Evolutionary conservation across 1,140 invertebrate species (phyloP), one percentile per base, ranked within the genome.

Genomic region (Tetramorium parvispinum): DNA sequence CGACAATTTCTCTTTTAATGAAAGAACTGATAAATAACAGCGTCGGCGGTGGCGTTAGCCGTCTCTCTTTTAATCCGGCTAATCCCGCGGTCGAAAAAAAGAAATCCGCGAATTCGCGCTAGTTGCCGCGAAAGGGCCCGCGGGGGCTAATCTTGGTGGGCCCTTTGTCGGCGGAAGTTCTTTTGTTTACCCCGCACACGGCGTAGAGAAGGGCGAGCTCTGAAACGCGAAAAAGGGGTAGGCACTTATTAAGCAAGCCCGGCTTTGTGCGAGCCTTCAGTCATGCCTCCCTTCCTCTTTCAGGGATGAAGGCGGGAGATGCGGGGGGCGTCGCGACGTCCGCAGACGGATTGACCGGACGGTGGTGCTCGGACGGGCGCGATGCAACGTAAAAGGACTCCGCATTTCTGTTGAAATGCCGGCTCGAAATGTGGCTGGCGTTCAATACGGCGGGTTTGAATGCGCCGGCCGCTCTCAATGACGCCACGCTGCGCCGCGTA

Each of bases 401-500:
- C 40, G 24, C 53, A 73, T 75, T 83, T 75, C 79, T 75, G 79
- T 83, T 75, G 79, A 83, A 83, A 83, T 59, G n/a, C 68, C 79
- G 55, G 40, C 79, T 83, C 57, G 83, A 86, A 88, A 88, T 83
- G 68, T 88, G 73, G 71, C 65, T 11, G 78, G 73, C 85, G 66
- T 86, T 61, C 87, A 81, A 85, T 85, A 82, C 85, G 61, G 85
- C 73, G 86, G 49, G 83, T 73, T 90, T 90, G 89, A 90, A 88
- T 90, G 75, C 81, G 86, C 86, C 90, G 59, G 87, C 61, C 78
- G 75, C 32, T 82, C 79, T 81, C 85, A 82, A 86, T 79, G 75
- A 78, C 68, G 68, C 18, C 51, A 10, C 65, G 24, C 24, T 27
- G 37, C 57, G 65, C 10, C 51, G 40, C 66, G 51, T 75, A 75